Conservation (phyloP, 2,888 invertebrate genomes). For the Rosalia funebris region DNA sequence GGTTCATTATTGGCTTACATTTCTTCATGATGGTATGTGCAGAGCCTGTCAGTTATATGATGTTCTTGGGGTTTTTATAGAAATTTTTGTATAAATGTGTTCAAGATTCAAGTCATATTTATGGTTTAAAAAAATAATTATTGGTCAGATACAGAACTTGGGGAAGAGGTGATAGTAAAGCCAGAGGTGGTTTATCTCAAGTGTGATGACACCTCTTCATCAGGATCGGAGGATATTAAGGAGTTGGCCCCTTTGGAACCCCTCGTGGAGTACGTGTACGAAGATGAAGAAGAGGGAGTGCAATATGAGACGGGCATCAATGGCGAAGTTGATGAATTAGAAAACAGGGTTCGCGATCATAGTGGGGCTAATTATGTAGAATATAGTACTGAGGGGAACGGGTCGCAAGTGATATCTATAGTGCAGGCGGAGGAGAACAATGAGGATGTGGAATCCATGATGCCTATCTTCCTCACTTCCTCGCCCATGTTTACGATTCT, state of each 20-base stretch:
- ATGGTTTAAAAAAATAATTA: too few species aligned
- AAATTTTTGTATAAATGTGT: too few species aligned
- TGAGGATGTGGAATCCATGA: constrained; percentile 32
- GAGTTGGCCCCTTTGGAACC: constrained; percentile 33
- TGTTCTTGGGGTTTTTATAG: too few species aligned
- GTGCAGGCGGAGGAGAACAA: neutral
- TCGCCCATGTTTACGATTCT: constrained; percentile 33
- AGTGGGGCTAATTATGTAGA: neutral
- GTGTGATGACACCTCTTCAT: neutral
- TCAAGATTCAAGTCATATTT: too few species aligned
- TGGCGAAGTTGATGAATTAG: neutral
- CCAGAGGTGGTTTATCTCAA: constrained; percentile 15
- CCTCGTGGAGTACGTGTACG: constrained; percentile 37
- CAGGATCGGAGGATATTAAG: constrained; percentile 15
- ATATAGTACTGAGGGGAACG: neutral
- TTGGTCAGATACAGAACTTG: neutral
- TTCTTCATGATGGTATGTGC: too few species aligned
- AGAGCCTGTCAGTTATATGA: too few species aligned
- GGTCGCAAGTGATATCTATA: constrained; percentile 9
- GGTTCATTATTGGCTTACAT: too few species aligned
- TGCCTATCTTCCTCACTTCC: constrained; percentile 39
- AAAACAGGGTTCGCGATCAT: neutral
- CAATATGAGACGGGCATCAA: neutral
- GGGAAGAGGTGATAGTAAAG: neutral
- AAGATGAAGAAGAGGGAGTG: constrained; percentile 2